A percentile compares a stretch with the other conserved stretches of the same genome.
phyloP scores from a whole-genome alignment of 2,888 invertebrate species.

The Cephus nigrinus region DNA sequence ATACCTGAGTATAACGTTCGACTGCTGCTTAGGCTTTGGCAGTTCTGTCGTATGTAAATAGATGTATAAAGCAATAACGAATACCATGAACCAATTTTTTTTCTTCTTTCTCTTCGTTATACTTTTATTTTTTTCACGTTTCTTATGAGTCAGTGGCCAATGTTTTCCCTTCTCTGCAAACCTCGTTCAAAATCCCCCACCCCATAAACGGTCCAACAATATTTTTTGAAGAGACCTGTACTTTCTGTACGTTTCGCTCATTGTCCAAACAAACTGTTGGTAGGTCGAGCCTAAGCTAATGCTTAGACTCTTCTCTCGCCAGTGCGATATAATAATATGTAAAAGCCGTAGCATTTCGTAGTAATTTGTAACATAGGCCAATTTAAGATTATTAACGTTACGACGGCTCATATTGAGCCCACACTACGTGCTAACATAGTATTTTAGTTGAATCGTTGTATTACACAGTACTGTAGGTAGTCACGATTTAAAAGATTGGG shows the following conservation, averaged over 20 bases:
- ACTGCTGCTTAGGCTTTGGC: constrained; percentile 7
- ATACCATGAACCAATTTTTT: constrained; percentile 27
- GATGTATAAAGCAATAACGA: constrained; percentile 53
- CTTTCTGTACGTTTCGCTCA: not conserved
- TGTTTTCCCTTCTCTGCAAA: not conserved
- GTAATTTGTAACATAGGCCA: constrained; percentile 44
- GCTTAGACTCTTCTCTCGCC: constrained; percentile 18
- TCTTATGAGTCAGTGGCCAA: constrained; percentile 35
- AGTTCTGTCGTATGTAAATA: constrained; percentile 45
- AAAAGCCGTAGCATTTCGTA: constrained; percentile 36
- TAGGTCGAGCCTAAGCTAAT: constrained; percentile 11
- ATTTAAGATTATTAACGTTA: constrained; percentile 53
- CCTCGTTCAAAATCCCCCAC: not conserved
- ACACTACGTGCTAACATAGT: constrained; percentile 51
- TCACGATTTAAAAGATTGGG: not conserved
- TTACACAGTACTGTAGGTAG: constrained; percentile 31
- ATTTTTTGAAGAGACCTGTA: not conserved
- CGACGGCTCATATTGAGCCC: constrained; percentile 61
- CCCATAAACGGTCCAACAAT: not conserved
- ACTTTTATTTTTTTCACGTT: not conserved
- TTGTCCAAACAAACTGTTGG: constrained; percentile 9
- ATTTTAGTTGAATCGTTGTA: constrained; percentile 59
- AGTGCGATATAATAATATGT: constrained; percentile 22
- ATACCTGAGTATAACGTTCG: constrained; percentile 40
- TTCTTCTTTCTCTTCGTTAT: constrained; percentile 1